Evolutionary conservation across 92 coral and sea anemone genomes (phyloP), one percentile per base, ranked within the genome.

Genomic region (Siderastrea siderea): DNA sequence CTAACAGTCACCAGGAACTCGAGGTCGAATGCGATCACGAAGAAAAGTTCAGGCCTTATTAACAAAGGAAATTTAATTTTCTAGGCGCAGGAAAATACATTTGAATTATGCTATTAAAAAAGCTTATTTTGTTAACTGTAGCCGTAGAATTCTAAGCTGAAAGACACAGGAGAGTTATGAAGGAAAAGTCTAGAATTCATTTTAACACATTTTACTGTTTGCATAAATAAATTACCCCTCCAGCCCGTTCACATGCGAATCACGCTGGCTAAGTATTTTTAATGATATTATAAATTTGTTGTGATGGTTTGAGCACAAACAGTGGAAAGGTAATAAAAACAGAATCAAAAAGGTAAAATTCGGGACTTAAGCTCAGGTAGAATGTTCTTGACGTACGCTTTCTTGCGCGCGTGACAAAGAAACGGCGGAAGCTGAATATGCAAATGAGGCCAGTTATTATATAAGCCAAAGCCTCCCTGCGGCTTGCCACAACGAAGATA

Each of bases 401-500:
- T 6, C 6, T 49, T 14, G 43, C 44, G 75, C 74, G 51, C 84
- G 84, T 80, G 84, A 80, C 74, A 51, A 49, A 43, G 19, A 57
- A 58, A 3, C 15, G 47, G 43, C 87, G 87, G 81, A 84, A 73
- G 77, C 17, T 53, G 44, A 15, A 60, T 71, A 84, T 84, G 87
- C 87, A 84, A 84, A 84, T 47, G 45, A 11, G 11, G 47, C 3
- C 13, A 17, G 72, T 84, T 74, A 46, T 50, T 60, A 57, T 58
- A 84, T 58, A 84, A 84, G 8, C 26, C 52, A 1, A 10, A 73
- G 52, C 48, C 49, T 73, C 61, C 80, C 79, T 84, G 87, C 71
- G 87, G 87, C 81, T 62, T 17, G 51, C 87, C 87, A 60, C 81
- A 84, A 50, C 2, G 3, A 13, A 71, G 12, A 59, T 81, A 69